Percentiles rank a stretch among this genome's conserved stretches.
Conservation (phyloP, 2,797 vertebrate species). For the Anomalospiza imberbis region DNA sequence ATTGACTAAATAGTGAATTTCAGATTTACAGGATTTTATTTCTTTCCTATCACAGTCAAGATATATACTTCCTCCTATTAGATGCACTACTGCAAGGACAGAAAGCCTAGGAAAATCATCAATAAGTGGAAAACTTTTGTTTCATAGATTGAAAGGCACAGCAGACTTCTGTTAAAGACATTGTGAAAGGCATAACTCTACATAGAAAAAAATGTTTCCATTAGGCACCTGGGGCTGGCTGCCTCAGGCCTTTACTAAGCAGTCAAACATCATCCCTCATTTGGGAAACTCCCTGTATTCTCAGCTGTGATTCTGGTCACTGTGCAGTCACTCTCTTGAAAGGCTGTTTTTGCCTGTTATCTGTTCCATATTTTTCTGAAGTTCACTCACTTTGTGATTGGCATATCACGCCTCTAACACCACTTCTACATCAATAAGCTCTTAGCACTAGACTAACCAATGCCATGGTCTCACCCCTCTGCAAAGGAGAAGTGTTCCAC, state of each 20-base stretch:
- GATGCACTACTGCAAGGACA: not conserved
- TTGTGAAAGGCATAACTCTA: not conserved
- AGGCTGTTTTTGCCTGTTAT: not conserved
- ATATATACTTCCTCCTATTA: not conserved
- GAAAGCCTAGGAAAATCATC: not conserved
- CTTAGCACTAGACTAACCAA: not conserved
- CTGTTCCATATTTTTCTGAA: not conserved
- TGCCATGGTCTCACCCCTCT: not conserved
- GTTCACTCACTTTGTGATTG: not conserved
- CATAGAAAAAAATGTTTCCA: not conserved
- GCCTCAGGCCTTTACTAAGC: not conserved
- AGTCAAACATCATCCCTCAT: not conserved
- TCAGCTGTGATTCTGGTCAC: not conserved
- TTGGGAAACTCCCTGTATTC: not conserved
- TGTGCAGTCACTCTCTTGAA: not conserved
- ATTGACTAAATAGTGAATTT: not conserved
- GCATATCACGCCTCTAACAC: not conserved
- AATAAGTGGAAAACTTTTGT: not conserved
- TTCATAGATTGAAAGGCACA: not conserved
- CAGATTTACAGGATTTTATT: not conserved
- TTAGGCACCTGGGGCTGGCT: not conserved
- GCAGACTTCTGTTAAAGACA: not conserved
- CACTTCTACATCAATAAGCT: not conserved
- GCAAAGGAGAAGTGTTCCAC: not conserved
- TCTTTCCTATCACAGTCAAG: not conserved